Conservation (phyloP, 1,140 invertebrate species). For the Bombus soroeensis region DNA sequence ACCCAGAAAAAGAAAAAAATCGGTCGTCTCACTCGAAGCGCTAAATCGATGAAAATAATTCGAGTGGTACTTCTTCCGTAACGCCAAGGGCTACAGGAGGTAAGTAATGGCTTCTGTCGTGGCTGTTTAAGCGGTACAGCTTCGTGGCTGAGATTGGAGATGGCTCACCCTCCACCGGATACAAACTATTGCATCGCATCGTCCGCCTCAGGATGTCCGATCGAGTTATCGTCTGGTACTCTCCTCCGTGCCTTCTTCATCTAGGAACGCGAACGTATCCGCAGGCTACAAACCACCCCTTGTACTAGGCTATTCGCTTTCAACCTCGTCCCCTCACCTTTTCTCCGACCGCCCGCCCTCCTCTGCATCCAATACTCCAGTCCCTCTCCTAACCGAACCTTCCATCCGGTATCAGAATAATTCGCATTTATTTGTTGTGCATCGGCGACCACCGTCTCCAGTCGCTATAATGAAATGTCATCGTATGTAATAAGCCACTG, state of each 20-base stretch:
- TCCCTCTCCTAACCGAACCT: constrained; percentile 31
- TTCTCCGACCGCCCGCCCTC: neutral
- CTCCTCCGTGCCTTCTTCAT: constrained; percentile 32
- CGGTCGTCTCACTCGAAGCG: constrained; percentile 20
- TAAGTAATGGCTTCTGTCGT: constrained; percentile 76
- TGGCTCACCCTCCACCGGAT: constrained; percentile 71
- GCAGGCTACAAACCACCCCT: constrained; percentile 60
- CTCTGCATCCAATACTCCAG: neutral
- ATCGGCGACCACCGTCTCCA: constrained; percentile 36
- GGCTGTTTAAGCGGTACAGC: constrained; percentile 71
- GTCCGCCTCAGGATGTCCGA: constrained; percentile 73
- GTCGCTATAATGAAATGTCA: constrained; percentile 72
- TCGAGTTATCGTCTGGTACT: constrained; percentile 68
- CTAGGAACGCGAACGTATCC: constrained; percentile 58
- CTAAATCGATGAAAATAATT: constrained; percentile 72
- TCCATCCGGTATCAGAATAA: constrained; percentile 66
- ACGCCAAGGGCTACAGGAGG: constrained; percentile 54
- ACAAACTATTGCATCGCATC: constrained; percentile 75
- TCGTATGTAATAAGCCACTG: constrained; percentile 62
- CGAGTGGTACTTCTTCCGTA: constrained; percentile 61
- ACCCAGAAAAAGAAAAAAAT: constrained; percentile 8
- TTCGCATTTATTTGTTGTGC: constrained; percentile 67
- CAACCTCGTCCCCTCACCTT: constrained; percentile 40
- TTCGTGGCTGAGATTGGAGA: constrained; percentile 72
- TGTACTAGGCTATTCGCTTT: constrained; percentile 52